Conservation (phyloP, 1,140 invertebrate genomes). For the Heterodera schachtii region DNA sequence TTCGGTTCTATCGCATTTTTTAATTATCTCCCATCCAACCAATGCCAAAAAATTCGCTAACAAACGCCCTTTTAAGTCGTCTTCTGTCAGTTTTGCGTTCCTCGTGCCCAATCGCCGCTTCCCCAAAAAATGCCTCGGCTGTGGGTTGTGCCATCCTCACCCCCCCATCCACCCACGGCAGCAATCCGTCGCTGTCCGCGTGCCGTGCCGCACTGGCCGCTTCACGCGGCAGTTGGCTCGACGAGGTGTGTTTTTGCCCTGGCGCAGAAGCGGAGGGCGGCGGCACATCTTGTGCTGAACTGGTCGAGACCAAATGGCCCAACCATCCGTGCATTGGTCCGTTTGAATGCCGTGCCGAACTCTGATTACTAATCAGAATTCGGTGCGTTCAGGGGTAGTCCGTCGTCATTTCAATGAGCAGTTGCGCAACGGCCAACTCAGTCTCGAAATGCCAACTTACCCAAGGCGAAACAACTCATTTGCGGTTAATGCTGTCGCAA, state of each 20-base stretch:
- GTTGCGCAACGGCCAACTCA: background rate
- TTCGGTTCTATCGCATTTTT: no score
- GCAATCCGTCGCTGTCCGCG: slow-evolving; percentile 33
- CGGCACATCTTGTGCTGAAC: slow-evolving; percentile 20
- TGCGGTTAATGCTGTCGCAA: no score
- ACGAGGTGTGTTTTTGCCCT: slow-evolving; percentile 55
- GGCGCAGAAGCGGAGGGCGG: slow-evolving; percentile 46
- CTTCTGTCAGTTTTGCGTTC: background rate
- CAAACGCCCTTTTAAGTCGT: background rate
- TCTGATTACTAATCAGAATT: no score
- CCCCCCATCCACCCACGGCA: background rate
- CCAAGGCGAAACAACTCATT: background rate
- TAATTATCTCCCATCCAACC: no score
- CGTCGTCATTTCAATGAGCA: background rate
- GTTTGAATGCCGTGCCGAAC: background rate
- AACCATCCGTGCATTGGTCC: slow-evolving; percentile 58
- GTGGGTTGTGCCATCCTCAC: background rate
- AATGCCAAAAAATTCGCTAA: slow-evolving; percentile 24
- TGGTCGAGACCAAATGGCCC: slow-evolving; percentile 17
- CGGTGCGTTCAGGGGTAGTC: background rate
- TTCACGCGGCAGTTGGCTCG: slow-evolving; percentile 50
- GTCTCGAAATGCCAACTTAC: background rate
- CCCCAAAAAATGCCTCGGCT: background rate
- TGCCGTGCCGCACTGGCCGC: slow-evolving; percentile 48
- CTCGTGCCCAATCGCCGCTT: background rate